These are phyloP conservation scores for Megalops atlanticus DNA, from an alignment of 2,113 vertebrate genomes.

Conservation along the genomic window DNA sequence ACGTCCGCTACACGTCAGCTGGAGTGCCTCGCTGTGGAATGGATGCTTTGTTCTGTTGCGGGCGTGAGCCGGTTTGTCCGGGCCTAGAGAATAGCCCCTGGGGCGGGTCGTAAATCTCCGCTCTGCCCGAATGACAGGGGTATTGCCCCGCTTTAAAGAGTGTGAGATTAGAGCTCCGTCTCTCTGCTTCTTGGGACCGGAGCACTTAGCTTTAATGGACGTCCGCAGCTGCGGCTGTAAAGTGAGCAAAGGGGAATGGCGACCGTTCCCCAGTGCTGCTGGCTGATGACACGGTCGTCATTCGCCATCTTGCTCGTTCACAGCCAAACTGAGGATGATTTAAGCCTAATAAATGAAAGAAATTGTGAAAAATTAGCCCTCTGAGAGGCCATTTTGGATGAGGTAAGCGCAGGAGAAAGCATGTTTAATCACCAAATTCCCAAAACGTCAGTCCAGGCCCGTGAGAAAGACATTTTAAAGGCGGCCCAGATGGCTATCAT, in stretches of 20 bases:
- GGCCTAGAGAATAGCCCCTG: neutral
- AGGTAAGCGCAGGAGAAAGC: neutral
- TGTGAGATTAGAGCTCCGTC: neutral
- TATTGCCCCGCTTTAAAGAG: neutral
- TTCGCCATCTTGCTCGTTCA: neutral
- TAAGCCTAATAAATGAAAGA: neutral
- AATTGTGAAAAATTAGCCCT: neutral
- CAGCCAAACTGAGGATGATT: neutral
- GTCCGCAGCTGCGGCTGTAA: neutral
- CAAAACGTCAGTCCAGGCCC: neutral
- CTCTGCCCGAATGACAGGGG: neutral
- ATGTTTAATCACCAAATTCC: neutral
- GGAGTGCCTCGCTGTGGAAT: neutral
- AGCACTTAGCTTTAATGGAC: neutral
- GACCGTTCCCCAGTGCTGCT: neutral
- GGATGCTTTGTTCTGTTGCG: neutral
- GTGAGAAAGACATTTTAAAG: neutral
- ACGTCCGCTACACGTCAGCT: neutral
- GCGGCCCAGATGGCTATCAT: neutral
- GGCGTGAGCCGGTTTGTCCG: neutral
- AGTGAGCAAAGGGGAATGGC: neutral
- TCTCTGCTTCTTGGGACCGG: neutral
- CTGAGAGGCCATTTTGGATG: neutral
- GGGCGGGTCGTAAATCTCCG: neutral
- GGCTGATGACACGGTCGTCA: neutral